Conservation (phyloP, 2,113 vertebrate genomes). For the Mormoops blainvillei region DNA sequence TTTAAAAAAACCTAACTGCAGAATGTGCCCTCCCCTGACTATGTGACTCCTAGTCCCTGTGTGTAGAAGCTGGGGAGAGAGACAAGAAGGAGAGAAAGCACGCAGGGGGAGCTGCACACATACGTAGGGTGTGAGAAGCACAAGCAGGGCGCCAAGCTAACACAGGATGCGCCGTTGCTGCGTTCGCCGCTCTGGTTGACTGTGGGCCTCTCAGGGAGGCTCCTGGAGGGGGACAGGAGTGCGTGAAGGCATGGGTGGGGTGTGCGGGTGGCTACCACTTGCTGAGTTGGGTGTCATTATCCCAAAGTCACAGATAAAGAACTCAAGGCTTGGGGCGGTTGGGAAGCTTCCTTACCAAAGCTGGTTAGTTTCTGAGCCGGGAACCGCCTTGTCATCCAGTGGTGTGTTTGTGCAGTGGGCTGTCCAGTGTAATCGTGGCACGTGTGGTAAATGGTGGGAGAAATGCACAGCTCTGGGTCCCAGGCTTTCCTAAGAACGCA, state of each 20-base stretch:
- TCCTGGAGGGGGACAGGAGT: too few species aligned
- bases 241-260: too few species aligned
- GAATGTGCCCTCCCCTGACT: not conserved
- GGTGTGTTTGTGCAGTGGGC: not conserved
- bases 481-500: not conserved
- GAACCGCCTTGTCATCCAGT: too few species aligned
- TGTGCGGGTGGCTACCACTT: too few species aligned
- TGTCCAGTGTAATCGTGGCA: not conserved
- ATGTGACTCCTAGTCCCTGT: not conserved
- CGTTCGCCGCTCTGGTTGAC: not conserved
- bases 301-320: not conserved
- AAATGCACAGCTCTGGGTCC: too few species aligned
- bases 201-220: not conserved
- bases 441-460: too few species aligned
- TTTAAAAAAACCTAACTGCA: not conserved
- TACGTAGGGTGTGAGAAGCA: not conserved
- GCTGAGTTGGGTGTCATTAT: not conserved
- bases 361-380: not conserved
- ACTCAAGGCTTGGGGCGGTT: not conserved
- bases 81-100: not conserved
- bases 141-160: accelerated
- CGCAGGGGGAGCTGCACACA: not conserved
- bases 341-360: not conserved
- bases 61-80: not conserved
- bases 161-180: accelerated